These are phyloP conservation scores for Talpa occidentalis DNA, from an alignment of 2,113 vertebrate genomes.

Conservation along the genomic window DNA sequence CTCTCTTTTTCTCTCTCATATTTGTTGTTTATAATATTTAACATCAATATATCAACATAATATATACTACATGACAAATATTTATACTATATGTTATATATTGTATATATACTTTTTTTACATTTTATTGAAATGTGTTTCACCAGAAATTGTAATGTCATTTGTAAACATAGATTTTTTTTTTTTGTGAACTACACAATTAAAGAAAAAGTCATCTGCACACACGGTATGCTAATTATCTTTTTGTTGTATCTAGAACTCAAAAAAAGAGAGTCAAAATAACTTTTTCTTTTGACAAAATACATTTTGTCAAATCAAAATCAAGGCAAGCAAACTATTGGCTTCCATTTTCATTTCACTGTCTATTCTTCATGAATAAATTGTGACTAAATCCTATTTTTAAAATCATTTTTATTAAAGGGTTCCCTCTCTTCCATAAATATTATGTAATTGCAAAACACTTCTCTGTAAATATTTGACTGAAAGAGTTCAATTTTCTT, in stretches of 20 bases:
- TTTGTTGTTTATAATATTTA: neutral
- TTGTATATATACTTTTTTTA: neutral
- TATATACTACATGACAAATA: neutral
- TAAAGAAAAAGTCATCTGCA: neutral
- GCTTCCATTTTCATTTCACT: neutral
- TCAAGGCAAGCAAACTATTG: conserved; percentile 25
- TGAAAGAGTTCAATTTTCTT: neutral
- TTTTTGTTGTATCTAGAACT: neutral
- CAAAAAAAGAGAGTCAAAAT: neutral
- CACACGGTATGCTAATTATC: neutral
- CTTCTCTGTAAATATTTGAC: neutral
- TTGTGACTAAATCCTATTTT: neutral
- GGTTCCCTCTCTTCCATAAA: neutral
- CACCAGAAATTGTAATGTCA: neutral
- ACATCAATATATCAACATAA: neutral
- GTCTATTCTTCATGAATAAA: neutral
- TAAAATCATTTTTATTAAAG: neutral
- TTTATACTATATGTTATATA: neutral
- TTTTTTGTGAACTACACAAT: neutral
- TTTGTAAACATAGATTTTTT: neutral
- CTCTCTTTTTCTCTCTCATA: neutral
- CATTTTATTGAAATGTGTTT: neutral
- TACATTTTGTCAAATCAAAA: neutral
- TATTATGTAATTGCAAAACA: neutral
- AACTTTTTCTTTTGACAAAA: neutral